A percentile compares a stretch with the other conserved stretches of the same genome.
These are phyloP conservation scores for Marcusenius ussheri DNA, from an alignment of 2,113 vertebrate species.

Conservation along the genomic window DNA sequence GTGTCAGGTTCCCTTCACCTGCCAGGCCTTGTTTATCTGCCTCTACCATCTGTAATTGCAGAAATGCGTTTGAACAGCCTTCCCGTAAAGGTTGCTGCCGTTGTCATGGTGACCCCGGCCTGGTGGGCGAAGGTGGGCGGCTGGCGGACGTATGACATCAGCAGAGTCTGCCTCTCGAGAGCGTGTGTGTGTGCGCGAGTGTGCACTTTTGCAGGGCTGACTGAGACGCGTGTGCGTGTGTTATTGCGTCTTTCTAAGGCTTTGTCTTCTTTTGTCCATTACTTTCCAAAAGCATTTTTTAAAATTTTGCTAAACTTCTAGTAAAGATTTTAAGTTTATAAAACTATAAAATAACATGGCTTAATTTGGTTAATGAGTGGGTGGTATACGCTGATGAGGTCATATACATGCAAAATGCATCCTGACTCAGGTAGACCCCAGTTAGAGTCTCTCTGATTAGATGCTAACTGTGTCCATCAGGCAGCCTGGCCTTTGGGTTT, in stretches of 20 bases:
- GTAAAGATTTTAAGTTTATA: background rate
- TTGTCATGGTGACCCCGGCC: conserved; percentile 13
- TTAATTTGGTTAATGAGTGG: background rate
- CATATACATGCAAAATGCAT: background rate
- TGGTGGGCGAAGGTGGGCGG: background rate
- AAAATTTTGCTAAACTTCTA: background rate
- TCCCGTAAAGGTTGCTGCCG: conserved; percentile 1
- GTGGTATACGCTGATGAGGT: background rate
- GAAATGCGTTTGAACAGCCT: background rate
- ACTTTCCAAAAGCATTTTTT: background rate
- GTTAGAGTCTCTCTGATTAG: background rate
- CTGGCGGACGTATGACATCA: background rate
- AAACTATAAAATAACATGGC: background rate
- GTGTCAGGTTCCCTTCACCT: background rate
- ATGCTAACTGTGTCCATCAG: background rate
- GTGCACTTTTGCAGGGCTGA: background rate
- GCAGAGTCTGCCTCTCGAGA: background rate
- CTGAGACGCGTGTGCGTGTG: background rate
- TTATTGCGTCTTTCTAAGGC: background rate
- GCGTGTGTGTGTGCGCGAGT: background rate
- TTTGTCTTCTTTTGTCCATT: background rate
- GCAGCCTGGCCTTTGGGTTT: background rate
- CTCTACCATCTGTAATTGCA: background rate
- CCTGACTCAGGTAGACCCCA: background rate
- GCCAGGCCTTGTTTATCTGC: background rate